A percentile compares a stretch with the other conserved stretches of the same genome.
phyloP scores from a whole-genome alignment of 2,113 vertebrate genomes.

The Ornithorhynchus anatinus region DNA sequence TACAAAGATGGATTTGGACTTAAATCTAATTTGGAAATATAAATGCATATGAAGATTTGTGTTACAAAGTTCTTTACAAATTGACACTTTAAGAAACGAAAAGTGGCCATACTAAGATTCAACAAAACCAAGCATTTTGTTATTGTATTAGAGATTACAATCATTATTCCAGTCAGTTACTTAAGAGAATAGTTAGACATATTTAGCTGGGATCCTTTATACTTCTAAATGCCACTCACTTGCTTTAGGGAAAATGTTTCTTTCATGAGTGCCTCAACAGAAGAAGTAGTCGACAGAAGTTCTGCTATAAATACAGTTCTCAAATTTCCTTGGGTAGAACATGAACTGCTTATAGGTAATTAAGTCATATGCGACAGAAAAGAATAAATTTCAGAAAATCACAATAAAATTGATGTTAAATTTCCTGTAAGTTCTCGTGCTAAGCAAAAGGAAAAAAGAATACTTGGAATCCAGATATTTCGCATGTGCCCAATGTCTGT shows the following conservation, averaged over 20 bases:
- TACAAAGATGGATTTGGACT: not conserved
- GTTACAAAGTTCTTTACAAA: constrained; percentile 32
- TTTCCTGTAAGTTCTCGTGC: not conserved
- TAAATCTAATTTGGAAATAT: constrained; percentile 6
- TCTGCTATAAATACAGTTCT: not conserved
- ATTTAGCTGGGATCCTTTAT: not conserved
- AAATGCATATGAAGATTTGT: constrained; percentile 19
- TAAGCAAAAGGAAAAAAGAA: not conserved
- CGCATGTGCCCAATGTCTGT: not conserved
- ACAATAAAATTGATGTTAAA: not conserved
- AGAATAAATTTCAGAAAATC: not conserved
- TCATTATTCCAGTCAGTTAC: not conserved
- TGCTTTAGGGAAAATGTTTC: not conserved
- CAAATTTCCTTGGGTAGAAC: constrained; percentile 9
- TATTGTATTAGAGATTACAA: not conserved
- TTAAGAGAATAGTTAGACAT: not conserved
- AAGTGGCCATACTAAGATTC: not conserved
- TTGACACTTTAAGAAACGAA: constrained; percentile 8
- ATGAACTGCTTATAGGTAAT: not conserved
- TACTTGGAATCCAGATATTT: not conserved
- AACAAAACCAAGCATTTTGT: not conserved
- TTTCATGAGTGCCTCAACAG: not conserved
- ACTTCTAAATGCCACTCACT: not conserved
- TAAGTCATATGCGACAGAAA: not conserved
- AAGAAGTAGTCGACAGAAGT: not conserved